Percentiles rank a stretch among this genome's conserved stretches.
These are phyloP conservation scores for Hirtodrosophila confusa DNA, from an alignment of 2,888 invertebrate genomes.

Conservation along the genomic window DNA sequence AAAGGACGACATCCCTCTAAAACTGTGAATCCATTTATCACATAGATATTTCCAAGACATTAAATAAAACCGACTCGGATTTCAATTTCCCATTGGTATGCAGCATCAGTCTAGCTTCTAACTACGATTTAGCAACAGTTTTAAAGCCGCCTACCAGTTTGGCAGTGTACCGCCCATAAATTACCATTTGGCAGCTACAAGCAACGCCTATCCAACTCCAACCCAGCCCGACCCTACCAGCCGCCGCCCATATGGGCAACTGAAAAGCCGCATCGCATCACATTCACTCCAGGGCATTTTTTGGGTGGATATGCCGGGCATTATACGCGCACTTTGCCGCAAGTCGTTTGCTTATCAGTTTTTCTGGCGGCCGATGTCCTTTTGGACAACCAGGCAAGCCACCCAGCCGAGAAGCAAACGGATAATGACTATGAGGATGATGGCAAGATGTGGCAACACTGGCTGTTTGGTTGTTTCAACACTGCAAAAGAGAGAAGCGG, in stretches of 20 bases:
- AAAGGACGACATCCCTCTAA: no score
- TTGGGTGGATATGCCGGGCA: constrained; percentile 41
- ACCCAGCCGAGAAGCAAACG: constrained; percentile 27
- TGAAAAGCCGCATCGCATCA: constrained; percentile 26
- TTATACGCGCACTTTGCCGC: constrained; percentile 73
- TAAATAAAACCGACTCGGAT: constrained; percentile 4
- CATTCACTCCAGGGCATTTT: constrained; percentile 27
- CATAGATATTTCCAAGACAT: constrained; percentile 7
- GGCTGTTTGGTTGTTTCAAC: not conserved
- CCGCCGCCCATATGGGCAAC: constrained; percentile 42
- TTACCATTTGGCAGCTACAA: constrained; percentile 73
- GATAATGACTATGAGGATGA: constrained; percentile 36
- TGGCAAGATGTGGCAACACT: constrained; percentile 4
- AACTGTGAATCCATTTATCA: constrained; percentile 10
- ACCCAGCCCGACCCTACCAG: constrained; percentile 8
- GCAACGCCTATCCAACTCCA: constrained; percentile 44
- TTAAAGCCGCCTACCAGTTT: constrained; percentile 73
- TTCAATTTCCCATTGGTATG: constrained; percentile 35
- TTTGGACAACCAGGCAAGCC: constrained; percentile 30
- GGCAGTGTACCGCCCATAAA: constrained; percentile 69
- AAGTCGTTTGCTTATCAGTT: constrained; percentile 81
- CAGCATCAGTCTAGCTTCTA: constrained; percentile 21
- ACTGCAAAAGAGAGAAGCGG: constrained; percentile 32
- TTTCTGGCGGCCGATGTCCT: constrained; percentile 50
- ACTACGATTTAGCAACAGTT: constrained; percentile 61